Percentiles rank a stretch among this genome's conserved stretches.
These are phyloP conservation scores for Hedychridium roseum DNA, from an alignment of 2,888 invertebrate genomes.

Conservation along the genomic window DNA sequence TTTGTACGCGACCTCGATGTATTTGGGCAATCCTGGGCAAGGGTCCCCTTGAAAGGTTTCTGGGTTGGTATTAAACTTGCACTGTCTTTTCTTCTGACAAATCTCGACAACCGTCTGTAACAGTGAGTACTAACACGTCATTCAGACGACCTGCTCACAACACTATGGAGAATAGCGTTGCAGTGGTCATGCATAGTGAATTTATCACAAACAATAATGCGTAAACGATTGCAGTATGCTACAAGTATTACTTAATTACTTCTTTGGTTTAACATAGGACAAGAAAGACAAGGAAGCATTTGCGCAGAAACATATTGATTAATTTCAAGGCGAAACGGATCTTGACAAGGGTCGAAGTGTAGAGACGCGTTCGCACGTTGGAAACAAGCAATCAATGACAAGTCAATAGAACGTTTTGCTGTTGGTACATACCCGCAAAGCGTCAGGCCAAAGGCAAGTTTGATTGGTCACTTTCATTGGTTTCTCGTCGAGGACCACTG, in stretches of 20 bases:
- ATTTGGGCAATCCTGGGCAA: conserved; percentile 90
- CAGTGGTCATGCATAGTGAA: neutral
- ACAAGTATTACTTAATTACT: too few relatives aligned
- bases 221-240: too few relatives aligned
- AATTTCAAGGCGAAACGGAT: too few relatives aligned
- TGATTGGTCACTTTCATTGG: conserved; percentile 70
- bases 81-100: conserved; percentile 92
- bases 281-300: too few relatives aligned
- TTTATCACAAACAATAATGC: too few relatives aligned
- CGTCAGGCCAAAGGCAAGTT: conserved; percentile 79
- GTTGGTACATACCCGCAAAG: conserved; percentile 75
- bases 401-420: too few relatives aligned
- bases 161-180: conserved; percentile 6
- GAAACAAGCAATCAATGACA: too few relatives aligned
- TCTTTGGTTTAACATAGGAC: too few relatives aligned
- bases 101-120: conserved; percentile 94
- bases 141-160: conserved; percentile 64
- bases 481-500: conserved; percentile 46
- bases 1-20: conserved; percentile 95
- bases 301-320: too few relatives aligned
- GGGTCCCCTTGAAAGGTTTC: conserved; percentile 90
- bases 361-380: too few relatives aligned
- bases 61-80: conserved; percentile 90
- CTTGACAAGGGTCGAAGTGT: too few relatives aligned
- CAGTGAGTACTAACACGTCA: conserved; percentile 79